Conservation (phyloP, 2,888 invertebrate genomes). For the Philopedon plagiatum region DNA sequence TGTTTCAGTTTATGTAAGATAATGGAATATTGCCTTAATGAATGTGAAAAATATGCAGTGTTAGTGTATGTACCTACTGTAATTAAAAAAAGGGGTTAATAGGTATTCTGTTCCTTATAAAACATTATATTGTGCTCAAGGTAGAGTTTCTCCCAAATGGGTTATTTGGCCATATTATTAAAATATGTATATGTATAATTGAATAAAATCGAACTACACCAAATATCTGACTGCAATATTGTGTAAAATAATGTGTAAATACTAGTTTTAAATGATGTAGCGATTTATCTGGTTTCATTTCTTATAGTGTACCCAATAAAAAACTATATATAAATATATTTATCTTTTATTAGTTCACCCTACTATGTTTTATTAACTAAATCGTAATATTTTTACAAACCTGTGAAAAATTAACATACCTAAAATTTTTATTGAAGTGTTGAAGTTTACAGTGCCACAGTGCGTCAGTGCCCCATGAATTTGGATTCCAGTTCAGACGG, state of each 20-base stretch:
- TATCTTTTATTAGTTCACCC: too few species aligned
- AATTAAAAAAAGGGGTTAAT: neutral
- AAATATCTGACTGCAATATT: conserved; percentile 2
- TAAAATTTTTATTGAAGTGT: too few species aligned
- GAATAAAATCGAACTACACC: neutral
- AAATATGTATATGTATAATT: neutral
- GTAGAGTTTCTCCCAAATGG: neutral
- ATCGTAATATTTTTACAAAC: too few species aligned
- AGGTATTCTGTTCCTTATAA: neutral
- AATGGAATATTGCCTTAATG: too few species aligned
- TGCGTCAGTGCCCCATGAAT: too few species aligned
- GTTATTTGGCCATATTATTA: neutral
- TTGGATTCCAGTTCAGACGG: too few species aligned
- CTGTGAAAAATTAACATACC: too few species aligned
- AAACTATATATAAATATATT: neutral
- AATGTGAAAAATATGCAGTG: too few species aligned
- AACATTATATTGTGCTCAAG: neutral
- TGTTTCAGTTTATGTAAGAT: too few species aligned
- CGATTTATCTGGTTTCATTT: neutral
- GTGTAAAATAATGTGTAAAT: conserved; percentile 7
- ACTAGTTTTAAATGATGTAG: neutral
- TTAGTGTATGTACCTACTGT: too few species aligned
- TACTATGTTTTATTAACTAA: too few species aligned
- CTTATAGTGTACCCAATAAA: neutral
- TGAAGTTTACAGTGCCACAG: too few species aligned